These are phyloP conservation scores for Drosophila pseudotakahashii DNA, from an alignment of 2,888 invertebrate species.

Conservation along the genomic window DNA sequence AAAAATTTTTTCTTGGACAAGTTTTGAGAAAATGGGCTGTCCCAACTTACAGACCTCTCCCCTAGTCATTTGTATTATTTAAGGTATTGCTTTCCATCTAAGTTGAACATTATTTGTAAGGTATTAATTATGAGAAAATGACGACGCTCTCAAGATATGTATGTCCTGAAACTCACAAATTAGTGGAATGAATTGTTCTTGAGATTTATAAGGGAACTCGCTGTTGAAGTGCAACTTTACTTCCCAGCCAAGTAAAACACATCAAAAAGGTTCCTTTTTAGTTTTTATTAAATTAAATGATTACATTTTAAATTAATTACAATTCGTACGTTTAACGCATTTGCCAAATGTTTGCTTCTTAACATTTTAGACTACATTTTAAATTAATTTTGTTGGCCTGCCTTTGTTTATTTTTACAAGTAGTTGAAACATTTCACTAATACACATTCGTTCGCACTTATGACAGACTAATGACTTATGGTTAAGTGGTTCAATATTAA, in stretches of 20 bases:
- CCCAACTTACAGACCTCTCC: too few relatives aligned
- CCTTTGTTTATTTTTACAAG: conserved; percentile 59
- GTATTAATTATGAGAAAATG: too few relatives aligned
- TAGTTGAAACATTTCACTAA: conserved; percentile 62
- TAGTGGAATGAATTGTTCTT: neutral
- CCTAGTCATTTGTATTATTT: too few relatives aligned
- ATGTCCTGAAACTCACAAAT: neutral
- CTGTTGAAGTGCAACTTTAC: too few relatives aligned
- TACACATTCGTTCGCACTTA: conserved; percentile 67
- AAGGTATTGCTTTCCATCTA: too few relatives aligned
- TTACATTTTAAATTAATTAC: conserved; percentile 65
- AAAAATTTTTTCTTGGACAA: too few relatives aligned
- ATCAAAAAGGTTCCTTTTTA: conserved; percentile 12
- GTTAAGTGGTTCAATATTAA: conserved; percentile 58
- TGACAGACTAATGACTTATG: conserved; percentile 76
- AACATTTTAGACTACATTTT: conserved; percentile 42
- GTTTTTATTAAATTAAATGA: conserved; percentile 43
- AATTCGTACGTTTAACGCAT: conserved; percentile 56
- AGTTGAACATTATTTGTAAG: too few relatives aligned
- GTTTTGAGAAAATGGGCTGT: too few relatives aligned
- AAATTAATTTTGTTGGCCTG: conserved; percentile 46
- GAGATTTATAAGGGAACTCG: neutral
- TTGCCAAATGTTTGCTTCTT: conserved; percentile 38
- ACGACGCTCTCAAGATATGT: too few relatives aligned
- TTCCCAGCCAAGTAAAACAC: neutral